phyloP scores from a whole-genome alignment of 1,140 invertebrate species.

The Zaprionus gabonicus region DNA sequence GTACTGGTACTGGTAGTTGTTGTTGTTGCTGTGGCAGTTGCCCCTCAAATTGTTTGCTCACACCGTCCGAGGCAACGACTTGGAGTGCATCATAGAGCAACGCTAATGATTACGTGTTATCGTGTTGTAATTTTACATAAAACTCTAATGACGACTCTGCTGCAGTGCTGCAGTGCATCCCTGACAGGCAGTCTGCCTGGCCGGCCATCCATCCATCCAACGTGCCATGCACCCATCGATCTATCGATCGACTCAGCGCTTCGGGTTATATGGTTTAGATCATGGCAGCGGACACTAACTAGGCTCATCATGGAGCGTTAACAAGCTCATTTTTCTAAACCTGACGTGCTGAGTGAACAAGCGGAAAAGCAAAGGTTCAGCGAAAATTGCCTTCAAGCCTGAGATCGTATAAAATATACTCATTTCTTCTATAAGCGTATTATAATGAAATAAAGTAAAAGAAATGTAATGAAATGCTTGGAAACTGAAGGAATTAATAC shows the following conservation, averaged over 20 bases:
- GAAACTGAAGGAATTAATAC: background rate
- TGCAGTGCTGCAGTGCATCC: slow-evolving; percentile 15
- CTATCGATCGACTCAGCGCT: slow-evolving; percentile 63
- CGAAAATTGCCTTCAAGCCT: slow-evolving; percentile 33
- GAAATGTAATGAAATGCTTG: background rate
- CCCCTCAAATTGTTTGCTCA: slow-evolving; percentile 73
- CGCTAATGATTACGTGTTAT: slow-evolving; percentile 84
- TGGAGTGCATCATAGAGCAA: slow-evolving; percentile 31
- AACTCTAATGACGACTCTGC: slow-evolving; percentile 73
- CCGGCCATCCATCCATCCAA: slow-evolving; percentile 34
- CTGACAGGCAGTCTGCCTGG: background rate
- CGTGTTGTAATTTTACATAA: slow-evolving; percentile 83
- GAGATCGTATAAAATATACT: slow-evolving; percentile 1
- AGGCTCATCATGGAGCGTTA: slow-evolving; percentile 83
- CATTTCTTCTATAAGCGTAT: background rate
- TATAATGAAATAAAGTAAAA: background rate
- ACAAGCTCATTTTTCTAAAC: slow-evolving; percentile 84
- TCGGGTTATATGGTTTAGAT: slow-evolving; percentile 80
- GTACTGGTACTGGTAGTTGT: slow-evolving; percentile 7
- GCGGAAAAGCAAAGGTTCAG: slow-evolving; percentile 11
- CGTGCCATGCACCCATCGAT: slow-evolving; percentile 38
- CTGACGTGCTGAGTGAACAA: slow-evolving; percentile 68
- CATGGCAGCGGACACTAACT: slow-evolving; percentile 81
- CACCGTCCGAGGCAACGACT: slow-evolving; percentile 54
- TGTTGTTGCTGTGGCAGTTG: slow-evolving; percentile 14